A percentile compares a stretch with the other conserved stretches of the same genome.
Conservation (phyloP, 2,797 vertebrate genomes). For the Sebastes cheni region DNA sequence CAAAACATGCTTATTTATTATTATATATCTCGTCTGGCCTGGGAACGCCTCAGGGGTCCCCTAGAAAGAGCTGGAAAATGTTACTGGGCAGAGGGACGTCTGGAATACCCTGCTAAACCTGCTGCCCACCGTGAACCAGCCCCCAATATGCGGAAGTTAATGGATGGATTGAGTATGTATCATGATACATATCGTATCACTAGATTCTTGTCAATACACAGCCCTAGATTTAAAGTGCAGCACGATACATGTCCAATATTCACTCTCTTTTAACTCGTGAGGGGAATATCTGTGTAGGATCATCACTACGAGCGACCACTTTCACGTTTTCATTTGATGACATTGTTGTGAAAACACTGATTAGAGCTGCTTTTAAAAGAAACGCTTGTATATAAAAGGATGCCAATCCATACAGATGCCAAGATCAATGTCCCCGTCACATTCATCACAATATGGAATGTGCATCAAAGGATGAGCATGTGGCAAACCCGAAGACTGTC, state of each 20-base stretch:
- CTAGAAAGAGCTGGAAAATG: too few species aligned
- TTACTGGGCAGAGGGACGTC: too few species aligned
- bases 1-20: too few species aligned
- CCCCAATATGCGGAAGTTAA: too few species aligned
- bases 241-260: background rate
- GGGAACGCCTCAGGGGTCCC: too few species aligned
- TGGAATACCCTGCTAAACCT: too few species aligned
- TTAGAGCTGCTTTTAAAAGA: background rate
- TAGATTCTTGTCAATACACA: too few species aligned
- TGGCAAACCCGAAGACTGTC: constrained; percentile 30
- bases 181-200: too few species aligned
- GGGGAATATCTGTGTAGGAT: background rate
- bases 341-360: background rate
- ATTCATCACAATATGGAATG: constrained; percentile 18
- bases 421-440: background rate
- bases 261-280: background rate
- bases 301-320: background rate
- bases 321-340: background rate
- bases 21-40: too few species aligned
- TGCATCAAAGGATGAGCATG: constrained; percentile 28
- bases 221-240: background rate
- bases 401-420: background rate
- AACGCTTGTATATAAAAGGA: background rate
- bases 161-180: too few species aligned
- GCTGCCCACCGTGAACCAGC: too few species aligned